Conservation (phyloP, 2,888 invertebrate species). For the Pycnomerus fuliginosus region DNA sequence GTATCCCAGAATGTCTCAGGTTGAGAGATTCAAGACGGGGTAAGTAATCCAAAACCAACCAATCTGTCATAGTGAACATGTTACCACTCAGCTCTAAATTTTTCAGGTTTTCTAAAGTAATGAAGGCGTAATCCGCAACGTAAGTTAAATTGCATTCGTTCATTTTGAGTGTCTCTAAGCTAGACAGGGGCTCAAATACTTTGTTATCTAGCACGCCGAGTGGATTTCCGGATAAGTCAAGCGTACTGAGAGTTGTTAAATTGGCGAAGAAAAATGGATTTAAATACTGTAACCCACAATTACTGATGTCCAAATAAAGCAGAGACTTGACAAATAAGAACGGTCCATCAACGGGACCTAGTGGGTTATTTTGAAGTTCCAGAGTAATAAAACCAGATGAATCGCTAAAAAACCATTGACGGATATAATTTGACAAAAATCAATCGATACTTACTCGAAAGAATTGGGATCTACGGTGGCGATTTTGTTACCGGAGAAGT, state of each 20-base stretch:
- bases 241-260: constrained; percentile 63
- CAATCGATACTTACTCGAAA: constrained; percentile 64
- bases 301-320: constrained; percentile 67
- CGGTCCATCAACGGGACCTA: constrained; percentile 62
- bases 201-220: constrained; percentile 59
- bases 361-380: constrained; percentile 69
- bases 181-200: constrained; percentile 64
- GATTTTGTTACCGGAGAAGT: constrained; percentile 68
- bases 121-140: constrained; percentile 60
- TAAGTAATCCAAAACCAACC: constrained; percentile 64
- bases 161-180: constrained; percentile 65
- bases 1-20: constrained; percentile 62
- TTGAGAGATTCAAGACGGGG: constrained; percentile 64
- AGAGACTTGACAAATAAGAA: constrained; percentile 66
- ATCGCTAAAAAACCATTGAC: constrained; percentile 62
- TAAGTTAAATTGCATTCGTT: constrained; percentile 64
- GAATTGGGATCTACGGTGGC: constrained; percentile 64
- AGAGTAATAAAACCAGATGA: constrained; percentile 68
- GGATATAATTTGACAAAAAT: no score
- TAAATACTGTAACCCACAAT: constrained; percentile 61
- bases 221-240: constrained; percentile 71
- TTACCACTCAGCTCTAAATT: constrained; percentile 65
- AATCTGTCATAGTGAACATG: constrained; percentile 61
- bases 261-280: constrained; percentile 67
- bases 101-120: constrained; percentile 61